Evolutionary conservation across 1,140 invertebrate genomes (phyloP), one percentile per base, ranked within the genome.

Genomic region (Pomacea maculata): DNA sequence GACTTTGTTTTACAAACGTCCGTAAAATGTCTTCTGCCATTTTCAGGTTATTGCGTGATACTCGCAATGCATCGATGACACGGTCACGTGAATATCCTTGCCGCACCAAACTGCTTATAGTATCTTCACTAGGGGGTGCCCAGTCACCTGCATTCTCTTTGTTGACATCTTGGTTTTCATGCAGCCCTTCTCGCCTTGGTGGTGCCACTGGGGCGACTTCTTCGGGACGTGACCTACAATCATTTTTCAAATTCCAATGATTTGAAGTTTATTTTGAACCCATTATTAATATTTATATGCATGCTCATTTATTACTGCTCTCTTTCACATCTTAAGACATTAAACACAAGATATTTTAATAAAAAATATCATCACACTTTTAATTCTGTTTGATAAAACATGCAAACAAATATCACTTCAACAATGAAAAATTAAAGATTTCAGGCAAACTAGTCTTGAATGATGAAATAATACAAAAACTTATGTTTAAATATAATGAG

Each of bases 11-110:
- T 19, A 90, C 96, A 92, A 98, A 98, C 91, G 97, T 96, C 90
- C 97, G 95, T 85, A 98, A 93, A 91, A 98, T 98, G 91, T 98
- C 96, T 92, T 96, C 95, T 54, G 97, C 97, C 97, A 98, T 98
- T 90, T 96, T 95, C 61, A 98, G 93, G 91, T 98, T 96, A 91
- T 98, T 98, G 78, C 95, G 93, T 2, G 96, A 96, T 79, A 98
- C 98, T 76, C 96, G 95, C 81, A 98, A 92, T 12, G 97, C 97
- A 85, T 96, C 93, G 65, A 97, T 95, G 0, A 97, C 97, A 67
- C 96, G 95, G 86, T 97, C 95, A 87, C 96, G 95, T 8, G 96
- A 94, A 88, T 97, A 98, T 5, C 97, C 97, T 87, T 97, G 96
- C 34, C 94, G 94, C 55, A 97, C 96, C 70, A 98, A 92, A 80